These are phyloP conservation scores for Aquatica leii DNA, from an alignment of 2,888 invertebrate genomes.

Conservation along the genomic window DNA sequence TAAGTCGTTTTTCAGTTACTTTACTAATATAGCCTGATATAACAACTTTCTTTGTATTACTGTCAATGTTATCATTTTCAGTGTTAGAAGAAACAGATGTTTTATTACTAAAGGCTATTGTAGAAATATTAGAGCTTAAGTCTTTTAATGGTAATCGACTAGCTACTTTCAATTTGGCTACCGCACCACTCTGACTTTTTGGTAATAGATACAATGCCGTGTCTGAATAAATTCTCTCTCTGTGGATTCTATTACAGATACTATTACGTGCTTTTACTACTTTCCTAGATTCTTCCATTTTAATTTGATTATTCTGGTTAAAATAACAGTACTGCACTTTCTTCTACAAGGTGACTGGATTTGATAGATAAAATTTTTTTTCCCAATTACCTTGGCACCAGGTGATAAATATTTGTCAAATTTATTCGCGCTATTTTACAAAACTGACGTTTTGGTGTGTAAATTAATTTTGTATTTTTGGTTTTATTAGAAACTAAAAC, in stretches of 20 bases:
- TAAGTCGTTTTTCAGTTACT: too few relatives aligned
- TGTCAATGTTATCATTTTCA: too few relatives aligned
- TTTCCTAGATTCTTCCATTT: not conserved
- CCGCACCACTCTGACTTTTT: not conserved
- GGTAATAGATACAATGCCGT: not conserved
- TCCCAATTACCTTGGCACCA: not conserved
- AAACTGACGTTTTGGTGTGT: not conserved
- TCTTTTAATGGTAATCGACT: not conserved
- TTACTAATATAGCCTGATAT: too few relatives aligned
- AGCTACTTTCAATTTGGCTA: not conserved
- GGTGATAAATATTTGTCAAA: constrained; percentile 6
- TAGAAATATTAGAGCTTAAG: not conserved
- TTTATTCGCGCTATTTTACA: not conserved
- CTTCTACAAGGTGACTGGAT: not conserved
- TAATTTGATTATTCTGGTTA: not conserved
- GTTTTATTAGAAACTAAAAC: too few relatives aligned
- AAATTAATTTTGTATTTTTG: not conserved
- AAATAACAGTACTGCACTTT: not conserved
- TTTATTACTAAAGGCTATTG: too few relatives aligned
- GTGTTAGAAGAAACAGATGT: too few relatives aligned
- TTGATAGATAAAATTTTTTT: not conserved
- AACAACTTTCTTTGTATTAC: too few relatives aligned
- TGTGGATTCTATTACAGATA: not conserved
- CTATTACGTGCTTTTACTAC: not conserved
- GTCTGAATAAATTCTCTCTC: not conserved